phyloP scores from a whole-genome alignment of 2,888 invertebrate species.

The Meandrusa payeni region DNA sequence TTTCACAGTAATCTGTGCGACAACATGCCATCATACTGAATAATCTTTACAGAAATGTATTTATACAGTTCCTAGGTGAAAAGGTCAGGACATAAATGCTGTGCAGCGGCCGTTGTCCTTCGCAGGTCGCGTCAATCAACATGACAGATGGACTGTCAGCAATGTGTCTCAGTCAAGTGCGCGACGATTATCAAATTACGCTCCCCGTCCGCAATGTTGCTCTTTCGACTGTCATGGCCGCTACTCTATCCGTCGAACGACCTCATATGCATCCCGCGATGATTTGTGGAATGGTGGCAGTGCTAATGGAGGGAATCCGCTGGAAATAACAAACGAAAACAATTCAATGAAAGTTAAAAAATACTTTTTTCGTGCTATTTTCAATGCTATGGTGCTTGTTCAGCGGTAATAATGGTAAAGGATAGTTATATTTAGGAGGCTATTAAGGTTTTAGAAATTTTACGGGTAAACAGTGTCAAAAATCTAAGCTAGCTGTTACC shows the following conservation, averaged over 20 bases:
- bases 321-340: conserved; percentile 12
- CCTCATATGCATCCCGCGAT: conserved; percentile 44
- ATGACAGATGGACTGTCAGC: conserved; percentile 63
- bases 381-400: too few relatives aligned
- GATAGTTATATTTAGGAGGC: too few relatives aligned
- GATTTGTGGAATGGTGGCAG: conserved; percentile 12
- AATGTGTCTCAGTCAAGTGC: conserved; percentile 64
- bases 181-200: conserved; percentile 75
- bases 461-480: too few relatives aligned
- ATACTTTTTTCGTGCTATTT: too few relatives aligned
- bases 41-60: too few relatives aligned
- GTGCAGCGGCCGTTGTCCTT: conserved; percentile 29
- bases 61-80: conserved; percentile 3
- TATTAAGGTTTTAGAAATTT: too few relatives aligned
- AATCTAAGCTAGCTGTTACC: too few relatives aligned
- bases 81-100: conserved; percentile 12
- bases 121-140: conserved; percentile 37
- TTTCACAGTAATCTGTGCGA: too few relatives aligned
- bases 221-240: conserved; percentile 76
- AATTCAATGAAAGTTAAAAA: too few relatives aligned
- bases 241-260: conserved; percentile 50
- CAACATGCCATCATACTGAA: too few relatives aligned
- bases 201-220: conserved; percentile 61
- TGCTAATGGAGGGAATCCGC: conserved; percentile 7
- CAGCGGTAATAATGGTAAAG: too few relatives aligned